Evolutionary conservation across 2,888 invertebrate species (phyloP).

Genomic region (Microctonus aethiopoides): DNA sequence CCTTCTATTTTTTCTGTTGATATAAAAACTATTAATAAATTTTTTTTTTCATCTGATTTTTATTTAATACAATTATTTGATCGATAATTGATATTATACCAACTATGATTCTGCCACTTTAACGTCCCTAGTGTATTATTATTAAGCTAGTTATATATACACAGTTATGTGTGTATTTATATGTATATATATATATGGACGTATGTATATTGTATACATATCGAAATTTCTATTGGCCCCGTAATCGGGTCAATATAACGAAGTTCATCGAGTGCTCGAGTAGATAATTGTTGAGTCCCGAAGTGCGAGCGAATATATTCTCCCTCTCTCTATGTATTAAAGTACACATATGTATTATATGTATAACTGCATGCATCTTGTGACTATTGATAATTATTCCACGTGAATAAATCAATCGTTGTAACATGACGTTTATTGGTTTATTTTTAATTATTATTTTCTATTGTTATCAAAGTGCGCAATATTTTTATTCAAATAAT

Average conservation of each 20-base stretch:
- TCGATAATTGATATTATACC: neutral
- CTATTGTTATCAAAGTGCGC: too few species aligned
- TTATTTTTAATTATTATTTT: too few species aligned
- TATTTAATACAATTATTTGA: neutral
- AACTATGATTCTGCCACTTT: constrained; percentile 1
- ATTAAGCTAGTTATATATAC: too few species aligned
- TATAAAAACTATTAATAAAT: neutral
- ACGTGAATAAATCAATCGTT: too few species aligned
- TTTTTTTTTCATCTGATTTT: neutral
- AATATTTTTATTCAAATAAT: too few species aligned
- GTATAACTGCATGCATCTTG: neutral
- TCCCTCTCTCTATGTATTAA: neutral
- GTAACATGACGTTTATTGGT: too few species aligned
- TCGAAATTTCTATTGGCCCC: constrained; percentile 21
- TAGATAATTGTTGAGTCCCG: constrained; percentile 20
- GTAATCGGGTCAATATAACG: constrained; percentile 17
- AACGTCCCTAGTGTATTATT: constrained; percentile 9
- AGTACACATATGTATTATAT: neutral
- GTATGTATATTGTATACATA: neutral
- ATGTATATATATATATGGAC: too few species aligned
- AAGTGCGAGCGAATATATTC: neutral
- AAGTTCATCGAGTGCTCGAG: constrained; percentile 19
- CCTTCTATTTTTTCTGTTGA: neutral
- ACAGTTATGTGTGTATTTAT: too few species aligned
- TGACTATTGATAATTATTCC: neutral